phyloP scores from a whole-genome alignment of 2,888 invertebrate species.

The Odontomyia ornata region DNA sequence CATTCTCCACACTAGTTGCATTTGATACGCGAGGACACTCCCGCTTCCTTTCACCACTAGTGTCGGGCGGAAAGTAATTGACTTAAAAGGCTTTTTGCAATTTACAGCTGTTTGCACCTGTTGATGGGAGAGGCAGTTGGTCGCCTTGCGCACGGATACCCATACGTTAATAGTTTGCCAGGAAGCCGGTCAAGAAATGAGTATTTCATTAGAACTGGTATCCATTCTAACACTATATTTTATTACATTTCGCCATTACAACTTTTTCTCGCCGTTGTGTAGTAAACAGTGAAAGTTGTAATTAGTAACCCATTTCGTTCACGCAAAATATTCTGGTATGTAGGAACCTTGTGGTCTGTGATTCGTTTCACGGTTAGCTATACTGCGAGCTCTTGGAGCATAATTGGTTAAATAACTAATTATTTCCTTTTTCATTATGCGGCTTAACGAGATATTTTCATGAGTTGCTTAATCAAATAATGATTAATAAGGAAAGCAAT shows the following conservation, averaged over 20 bases:
- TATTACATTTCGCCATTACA: conserved; percentile 6
- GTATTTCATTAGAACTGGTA: neutral
- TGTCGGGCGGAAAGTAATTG: conserved; percentile 45
- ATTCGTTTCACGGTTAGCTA: neutral
- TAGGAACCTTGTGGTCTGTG: neutral
- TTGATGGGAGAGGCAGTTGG: conserved; percentile 32
- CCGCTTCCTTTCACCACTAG: neutral
- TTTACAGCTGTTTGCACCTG: conserved; percentile 34
- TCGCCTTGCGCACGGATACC: neutral
- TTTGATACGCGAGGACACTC: neutral
- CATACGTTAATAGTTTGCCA: neutral
- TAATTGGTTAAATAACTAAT: neutral
- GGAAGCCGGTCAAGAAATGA: neutral
- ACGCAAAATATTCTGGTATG: neutral
- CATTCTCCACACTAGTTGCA: neutral
- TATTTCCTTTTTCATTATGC: neutral
- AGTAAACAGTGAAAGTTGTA: neutral
- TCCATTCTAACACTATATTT: neutral
- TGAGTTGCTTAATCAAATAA: neutral
- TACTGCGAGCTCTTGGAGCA: neutral
- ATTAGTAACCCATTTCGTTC: neutral
- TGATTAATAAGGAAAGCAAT: neutral
- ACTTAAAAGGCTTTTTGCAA: conserved; percentile 46
- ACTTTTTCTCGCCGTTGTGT: neutral
- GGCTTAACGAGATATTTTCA: too few species aligned